phyloP scores from a whole-genome alignment of 2,888 invertebrate genomes.

The Diaphora mendica region DNA sequence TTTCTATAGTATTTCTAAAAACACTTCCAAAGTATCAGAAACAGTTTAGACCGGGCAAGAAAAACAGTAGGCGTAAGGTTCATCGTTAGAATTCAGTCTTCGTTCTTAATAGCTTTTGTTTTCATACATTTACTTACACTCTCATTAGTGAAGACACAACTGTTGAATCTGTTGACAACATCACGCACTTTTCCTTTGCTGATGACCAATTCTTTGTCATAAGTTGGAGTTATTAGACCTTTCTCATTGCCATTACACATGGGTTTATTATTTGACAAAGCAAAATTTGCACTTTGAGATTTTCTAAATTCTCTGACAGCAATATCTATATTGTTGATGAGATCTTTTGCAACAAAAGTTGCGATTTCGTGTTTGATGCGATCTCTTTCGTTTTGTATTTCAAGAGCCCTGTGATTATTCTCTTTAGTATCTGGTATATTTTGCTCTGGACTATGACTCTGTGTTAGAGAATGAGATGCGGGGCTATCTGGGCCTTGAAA shows the following conservation, averaged over 20 bases:
- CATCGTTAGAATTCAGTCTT: constrained; percentile 60
- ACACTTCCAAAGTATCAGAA: constrained; percentile 49
- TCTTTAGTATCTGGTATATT: constrained; percentile 63
- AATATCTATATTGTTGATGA: constrained; percentile 79
- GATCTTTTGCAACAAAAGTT: constrained; percentile 80
- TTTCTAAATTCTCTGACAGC: constrained; percentile 78
- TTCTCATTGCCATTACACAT: constrained; percentile 70
- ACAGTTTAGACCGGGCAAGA: constrained; percentile 60
- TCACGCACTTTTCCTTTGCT: constrained; percentile 83
- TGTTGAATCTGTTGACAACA: constrained; percentile 81
- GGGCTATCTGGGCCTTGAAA: constrained; percentile 83
- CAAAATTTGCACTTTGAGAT: constrained; percentile 75
- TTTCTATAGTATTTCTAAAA: constrained; percentile 41
- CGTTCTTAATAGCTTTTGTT: constrained; percentile 62
- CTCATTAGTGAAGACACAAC: constrained; percentile 58
- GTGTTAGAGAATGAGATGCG: constrained; percentile 76
- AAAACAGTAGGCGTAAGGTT: constrained; percentile 36
- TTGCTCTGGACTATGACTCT: constrained; percentile 75
- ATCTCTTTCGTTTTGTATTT: constrained; percentile 74
- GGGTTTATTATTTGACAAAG: constrained; percentile 51
- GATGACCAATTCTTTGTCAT: constrained; percentile 79
- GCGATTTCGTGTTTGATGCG: constrained; percentile 82
- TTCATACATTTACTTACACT: constrained; percentile 54
- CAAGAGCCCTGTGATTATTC: constrained; percentile 60
- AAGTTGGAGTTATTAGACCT: constrained; percentile 75